phyloP scores from a whole-genome alignment of 2,797 vertebrate species.

The Avahi laniger region DNA sequence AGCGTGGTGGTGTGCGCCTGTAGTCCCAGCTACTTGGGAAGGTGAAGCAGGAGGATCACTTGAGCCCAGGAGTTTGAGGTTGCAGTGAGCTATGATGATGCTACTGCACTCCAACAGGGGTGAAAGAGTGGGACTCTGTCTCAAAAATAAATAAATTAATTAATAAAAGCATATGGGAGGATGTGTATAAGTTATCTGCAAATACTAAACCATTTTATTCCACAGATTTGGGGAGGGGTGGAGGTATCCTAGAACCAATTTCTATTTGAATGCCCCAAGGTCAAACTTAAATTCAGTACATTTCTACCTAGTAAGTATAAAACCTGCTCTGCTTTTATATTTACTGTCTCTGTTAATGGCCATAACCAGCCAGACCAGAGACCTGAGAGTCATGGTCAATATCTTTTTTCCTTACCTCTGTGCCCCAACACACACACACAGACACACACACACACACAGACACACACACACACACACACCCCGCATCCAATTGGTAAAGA shows the following conservation, averaged over 20 bases:
- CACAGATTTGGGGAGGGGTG: neutral
- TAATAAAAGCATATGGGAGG: neutral
- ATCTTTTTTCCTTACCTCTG: neutral
- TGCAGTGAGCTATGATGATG: neutral
- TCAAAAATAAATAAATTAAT: neutral
- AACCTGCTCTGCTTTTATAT: neutral
- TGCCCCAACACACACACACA: neutral
- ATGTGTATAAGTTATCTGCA: neutral
- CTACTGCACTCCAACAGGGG: neutral
- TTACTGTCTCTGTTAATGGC: neutral
- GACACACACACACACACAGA: neutral
- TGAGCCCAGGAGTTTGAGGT: neutral
- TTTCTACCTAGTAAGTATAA: neutral
- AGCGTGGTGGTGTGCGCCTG: too few relatives aligned
- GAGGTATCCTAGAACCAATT: neutral
- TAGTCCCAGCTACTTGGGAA: neutral
- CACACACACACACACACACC: neutral
- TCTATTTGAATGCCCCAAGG: conserved; percentile 10
- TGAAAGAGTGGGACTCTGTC: neutral
- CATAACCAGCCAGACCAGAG: neutral
- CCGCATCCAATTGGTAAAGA: neutral
- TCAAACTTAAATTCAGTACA: neutral
- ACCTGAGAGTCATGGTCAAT: neutral
- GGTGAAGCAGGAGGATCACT: neutral
- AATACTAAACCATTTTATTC: neutral